Evolutionary conservation across 1,140 invertebrate genomes (phyloP).

Genomic region (Carposina sasakii): DNA sequence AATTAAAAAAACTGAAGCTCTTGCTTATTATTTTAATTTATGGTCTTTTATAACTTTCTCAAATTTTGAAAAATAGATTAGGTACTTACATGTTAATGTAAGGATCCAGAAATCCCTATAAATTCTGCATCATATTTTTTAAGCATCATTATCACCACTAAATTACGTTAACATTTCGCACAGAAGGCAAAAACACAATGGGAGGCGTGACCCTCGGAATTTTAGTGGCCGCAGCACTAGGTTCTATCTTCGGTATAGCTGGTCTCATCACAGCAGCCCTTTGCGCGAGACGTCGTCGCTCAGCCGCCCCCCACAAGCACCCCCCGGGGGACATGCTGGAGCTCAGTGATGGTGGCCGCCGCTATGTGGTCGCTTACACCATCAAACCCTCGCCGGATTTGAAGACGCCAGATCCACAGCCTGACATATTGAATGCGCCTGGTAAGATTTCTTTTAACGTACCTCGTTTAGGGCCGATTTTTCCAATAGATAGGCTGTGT

Average conservation of each 20-base stretch:
- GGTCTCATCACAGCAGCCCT: conserved; percentile 49
- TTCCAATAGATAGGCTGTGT: too few species aligned
- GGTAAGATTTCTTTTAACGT: too few species aligned
- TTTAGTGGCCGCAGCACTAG: conserved; percentile 45
- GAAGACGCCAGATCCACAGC: conserved; percentile 61
- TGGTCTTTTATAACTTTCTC: too few species aligned
- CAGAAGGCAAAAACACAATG: conserved; percentile 53
- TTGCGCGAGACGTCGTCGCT: conserved; percentile 42
- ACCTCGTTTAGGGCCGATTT: too few species aligned
- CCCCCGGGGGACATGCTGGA: conserved; percentile 61
- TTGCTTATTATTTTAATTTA: too few species aligned
- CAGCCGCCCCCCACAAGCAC: conserved; percentile 51
- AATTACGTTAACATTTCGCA: too few species aligned
- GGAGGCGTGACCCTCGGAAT: conserved; percentile 50
- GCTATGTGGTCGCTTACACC: conserved; percentile 62
- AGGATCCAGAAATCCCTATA: too few species aligned
- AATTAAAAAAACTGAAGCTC: too few species aligned
- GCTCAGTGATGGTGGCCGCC: conserved; percentile 53
- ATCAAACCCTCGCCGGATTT: conserved; percentile 57
- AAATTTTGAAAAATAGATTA: too few species aligned
- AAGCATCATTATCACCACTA: too few species aligned
- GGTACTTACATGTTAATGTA: too few species aligned
- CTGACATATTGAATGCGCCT: conserved; percentile 60
- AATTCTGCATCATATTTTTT: too few species aligned
- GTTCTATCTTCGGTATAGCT: conserved; percentile 36